Base-by-base conservation (phyloP, 2,113 vertebrate species). In the Microtus montanus region DNA sequence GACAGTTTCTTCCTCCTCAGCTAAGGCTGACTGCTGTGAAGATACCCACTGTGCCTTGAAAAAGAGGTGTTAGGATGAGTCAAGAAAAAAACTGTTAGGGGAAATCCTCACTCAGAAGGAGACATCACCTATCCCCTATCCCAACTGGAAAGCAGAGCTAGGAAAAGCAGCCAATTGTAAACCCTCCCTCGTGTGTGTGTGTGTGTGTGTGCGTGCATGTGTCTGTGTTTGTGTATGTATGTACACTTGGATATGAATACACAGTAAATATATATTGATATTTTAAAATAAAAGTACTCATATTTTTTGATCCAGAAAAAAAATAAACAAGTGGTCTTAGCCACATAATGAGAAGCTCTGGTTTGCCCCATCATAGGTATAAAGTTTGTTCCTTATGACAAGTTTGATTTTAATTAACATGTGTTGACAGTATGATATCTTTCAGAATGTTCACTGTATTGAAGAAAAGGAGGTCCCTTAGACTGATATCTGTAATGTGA, bases 401-500 rank as follows among this genome's bases (percentile, higher is more conserved):
- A 63, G 8, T 28, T 83, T 41, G 54, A 41, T 63, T 83, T 38
- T 28, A 83, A 17, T 83, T 38, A 63, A 83, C 24, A 17, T 83
- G 24, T 63, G 54, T 58, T 83, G 14, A 44, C 3, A 83, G n/a
- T 14, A 94, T 98, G 98, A 98, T 98, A 98, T 98, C 98, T 98
- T 98, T 98, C 93, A 96, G 93, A 98, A 97, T 97, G 97, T 97
- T 97, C 74, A 96, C 98, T 97, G 95, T 95, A 92, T 88, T 88
- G 54, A 90, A 91, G 70, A 74, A 77, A 89, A 77, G 19, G 0
- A 41, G 89, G 49, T 10, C 84, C 92, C 52, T 82, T 97, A 52
- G 83, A 94, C 89, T 88, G n/a, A 98, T 97, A 98, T 98, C 97
- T 98, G 98, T 98, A 98, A 97, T 96, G 95, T 97, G 96, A 97